Evolutionary conservation across 2,113 vertebrate species (phyloP).

Genomic region (Pipa parva): DNA sequence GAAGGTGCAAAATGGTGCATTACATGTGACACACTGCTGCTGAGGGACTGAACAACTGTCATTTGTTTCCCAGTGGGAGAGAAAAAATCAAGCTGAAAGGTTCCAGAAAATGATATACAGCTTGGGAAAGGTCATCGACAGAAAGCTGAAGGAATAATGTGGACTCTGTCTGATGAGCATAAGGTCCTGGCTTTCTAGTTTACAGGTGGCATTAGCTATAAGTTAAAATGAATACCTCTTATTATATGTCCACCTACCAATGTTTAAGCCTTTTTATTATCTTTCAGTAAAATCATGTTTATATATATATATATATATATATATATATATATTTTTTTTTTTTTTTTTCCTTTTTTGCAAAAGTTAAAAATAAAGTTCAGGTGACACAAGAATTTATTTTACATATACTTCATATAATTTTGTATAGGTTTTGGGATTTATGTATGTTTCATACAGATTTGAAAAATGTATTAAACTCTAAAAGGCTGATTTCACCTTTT

Average conservation of each 20-base stretch:
- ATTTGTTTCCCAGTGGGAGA: constrained; percentile 56
- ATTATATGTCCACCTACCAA: background rate
- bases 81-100: constrained; percentile 51
- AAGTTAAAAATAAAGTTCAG: too few relatives aligned
- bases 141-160: constrained; percentile 66
- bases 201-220: constrained; percentile 12
- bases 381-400: too few relatives aligned
- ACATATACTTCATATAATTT: too few relatives aligned
- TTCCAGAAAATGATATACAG: constrained; percentile 66
- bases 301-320: too few relatives aligned
- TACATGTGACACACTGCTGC: constrained; percentile 43
- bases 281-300: too few relatives aligned
- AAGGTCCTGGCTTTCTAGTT: background rate
- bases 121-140: constrained; percentile 70
- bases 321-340: too few relatives aligned
- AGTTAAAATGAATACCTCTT: constrained; percentile 11
- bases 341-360: too few relatives aligned
- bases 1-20: constrained; percentile 46
- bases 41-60: constrained; percentile 61
- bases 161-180: constrained; percentile 46
- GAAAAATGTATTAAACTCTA: too few relatives aligned
- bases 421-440: too few relatives aligned
- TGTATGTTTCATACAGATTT: too few relatives aligned
- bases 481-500: too few relatives aligned
- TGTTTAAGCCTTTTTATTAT: background rate